These are phyloP conservation scores for Aptenodytes forsteri DNA, from an alignment of 2,113 vertebrate genomes.

Conservation along the genomic window DNA sequence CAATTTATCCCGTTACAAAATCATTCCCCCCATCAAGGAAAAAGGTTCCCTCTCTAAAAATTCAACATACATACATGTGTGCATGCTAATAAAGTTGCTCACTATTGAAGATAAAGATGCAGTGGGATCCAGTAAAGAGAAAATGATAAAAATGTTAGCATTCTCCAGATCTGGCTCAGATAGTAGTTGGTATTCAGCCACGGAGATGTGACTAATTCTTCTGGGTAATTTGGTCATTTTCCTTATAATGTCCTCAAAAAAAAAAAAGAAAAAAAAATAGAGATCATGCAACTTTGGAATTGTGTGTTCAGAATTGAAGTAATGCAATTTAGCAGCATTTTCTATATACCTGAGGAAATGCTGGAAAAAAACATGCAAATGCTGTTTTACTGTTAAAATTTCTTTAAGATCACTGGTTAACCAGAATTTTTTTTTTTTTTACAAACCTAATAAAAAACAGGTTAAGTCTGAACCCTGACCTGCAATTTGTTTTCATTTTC, in stretches of 20 bases:
- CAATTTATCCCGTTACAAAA: neutral
- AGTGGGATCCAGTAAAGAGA: neutral
- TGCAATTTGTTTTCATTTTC: neutral
- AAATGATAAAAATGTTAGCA: neutral
- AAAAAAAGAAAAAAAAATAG: too few species aligned
- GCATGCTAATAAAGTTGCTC: neutral
- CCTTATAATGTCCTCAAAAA: neutral
- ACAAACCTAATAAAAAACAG: neutral
- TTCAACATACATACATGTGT: neutral
- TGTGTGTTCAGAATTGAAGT: neutral
- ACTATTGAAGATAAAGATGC: neutral
- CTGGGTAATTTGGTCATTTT: neutral
- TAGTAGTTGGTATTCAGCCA: neutral
- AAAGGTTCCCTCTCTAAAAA: neutral
- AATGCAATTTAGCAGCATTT: neutral
- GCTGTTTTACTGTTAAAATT: neutral
- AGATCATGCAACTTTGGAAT: neutral
- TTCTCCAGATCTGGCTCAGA: neutral
- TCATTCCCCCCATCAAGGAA: neutral
- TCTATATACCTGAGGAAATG: neutral
- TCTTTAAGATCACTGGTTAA: neutral
- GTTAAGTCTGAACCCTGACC: neutral
- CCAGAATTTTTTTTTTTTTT: fast-evolving
- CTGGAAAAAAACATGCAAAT: neutral
- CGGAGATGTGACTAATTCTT: neutral